These are phyloP conservation scores for Drosophila malerkotliana DNA, from an alignment of 1,140 invertebrate genomes.

Conservation along the genomic window DNA sequence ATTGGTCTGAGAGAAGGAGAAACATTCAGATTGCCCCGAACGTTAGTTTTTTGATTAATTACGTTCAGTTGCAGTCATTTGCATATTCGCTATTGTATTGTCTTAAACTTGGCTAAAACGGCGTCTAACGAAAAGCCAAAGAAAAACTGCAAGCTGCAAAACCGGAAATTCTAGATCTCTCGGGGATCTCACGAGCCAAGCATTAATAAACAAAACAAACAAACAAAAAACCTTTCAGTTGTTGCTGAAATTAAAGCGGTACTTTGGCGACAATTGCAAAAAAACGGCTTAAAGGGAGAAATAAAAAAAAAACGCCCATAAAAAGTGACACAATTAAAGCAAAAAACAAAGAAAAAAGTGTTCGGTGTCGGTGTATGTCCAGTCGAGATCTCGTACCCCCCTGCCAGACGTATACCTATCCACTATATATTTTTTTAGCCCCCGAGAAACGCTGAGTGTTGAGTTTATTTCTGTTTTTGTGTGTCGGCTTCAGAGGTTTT, in stretches of 20 bases:
- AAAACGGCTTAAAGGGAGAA: constrained; percentile 14
- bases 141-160: constrained; percentile 46
- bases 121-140: constrained; percentile 5
- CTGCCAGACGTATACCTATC: constrained; percentile 2
- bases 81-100: constrained; percentile 57
- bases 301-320: constrained; percentile 9
- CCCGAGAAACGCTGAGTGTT: constrained; percentile 62
- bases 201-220: constrained; percentile 50
- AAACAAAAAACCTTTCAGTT: constrained; percentile 17
- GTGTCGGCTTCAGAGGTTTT: constrained; percentile 47
- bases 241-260: constrained; percentile 45
- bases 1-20: constrained; percentile 24
- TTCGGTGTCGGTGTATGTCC: constrained; percentile 38
- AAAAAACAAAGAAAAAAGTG: constrained; percentile 7
- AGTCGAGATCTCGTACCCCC: constrained; percentile 33
- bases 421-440: constrained; percentile 19
- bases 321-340: constrained; percentile 61
- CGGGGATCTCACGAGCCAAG: constrained; percentile 43
- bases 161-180: constrained; percentile 79
- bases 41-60: constrained; percentile 46
- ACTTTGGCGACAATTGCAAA: constrained; percentile 28
- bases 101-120: constrained; percentile 7
- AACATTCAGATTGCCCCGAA: constrained; percentile 35
- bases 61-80: constrained; percentile 32
- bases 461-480: constrained; percentile 72